A percentile compares a stretch with the other conserved stretches of the same genome.
phyloP scores from a whole-genome alignment of 2,888 invertebrate species.

The Myopa tessellatipennis region DNA sequence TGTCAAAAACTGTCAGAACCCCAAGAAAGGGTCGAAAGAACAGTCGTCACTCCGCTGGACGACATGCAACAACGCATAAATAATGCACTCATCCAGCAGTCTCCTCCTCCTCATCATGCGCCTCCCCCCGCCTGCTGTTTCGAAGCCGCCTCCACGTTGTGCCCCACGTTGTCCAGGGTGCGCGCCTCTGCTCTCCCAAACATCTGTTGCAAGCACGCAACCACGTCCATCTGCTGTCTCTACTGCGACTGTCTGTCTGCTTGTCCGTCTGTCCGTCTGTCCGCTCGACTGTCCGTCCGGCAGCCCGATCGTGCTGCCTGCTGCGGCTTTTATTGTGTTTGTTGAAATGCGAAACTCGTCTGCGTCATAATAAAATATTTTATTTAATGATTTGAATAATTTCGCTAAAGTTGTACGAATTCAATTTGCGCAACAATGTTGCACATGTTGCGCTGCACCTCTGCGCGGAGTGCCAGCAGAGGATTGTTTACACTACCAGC shows the following conservation, averaged over 20 bases:
- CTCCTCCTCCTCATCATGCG: neutral
- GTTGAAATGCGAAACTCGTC: slow-evolving; percentile 47
- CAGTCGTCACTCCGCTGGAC: too few species aligned
- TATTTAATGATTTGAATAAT: slow-evolving; percentile 51
- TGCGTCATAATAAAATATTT: slow-evolving; percentile 51
- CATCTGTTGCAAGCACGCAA: too few species aligned
- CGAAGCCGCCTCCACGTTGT: neutral
- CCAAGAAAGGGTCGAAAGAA: too few species aligned
- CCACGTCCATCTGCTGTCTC: neutral
- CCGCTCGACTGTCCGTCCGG: neutral
- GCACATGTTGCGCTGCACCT: slow-evolving; percentile 35
- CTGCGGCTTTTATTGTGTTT: slow-evolving; percentile 22
- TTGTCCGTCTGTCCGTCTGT: neutral
- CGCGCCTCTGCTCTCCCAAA: neutral
- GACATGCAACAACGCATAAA: too few species aligned
- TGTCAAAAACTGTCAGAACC: too few species aligned
- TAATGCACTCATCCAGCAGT: too few species aligned
- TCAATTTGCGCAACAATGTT: slow-evolving; percentile 49
- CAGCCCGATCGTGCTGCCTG: slow-evolving; percentile 9
- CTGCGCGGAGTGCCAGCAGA: neutral
- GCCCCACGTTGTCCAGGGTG: too few species aligned
- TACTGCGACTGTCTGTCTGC: too few species aligned
- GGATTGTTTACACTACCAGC: slow-evolving; percentile 11
- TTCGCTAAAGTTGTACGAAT: slow-evolving; percentile 45
- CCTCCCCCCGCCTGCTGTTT: too few species aligned